Base-by-base conservation (phyloP, 2,113 vertebrate species). In the Fulmarus glacialis region DNA sequence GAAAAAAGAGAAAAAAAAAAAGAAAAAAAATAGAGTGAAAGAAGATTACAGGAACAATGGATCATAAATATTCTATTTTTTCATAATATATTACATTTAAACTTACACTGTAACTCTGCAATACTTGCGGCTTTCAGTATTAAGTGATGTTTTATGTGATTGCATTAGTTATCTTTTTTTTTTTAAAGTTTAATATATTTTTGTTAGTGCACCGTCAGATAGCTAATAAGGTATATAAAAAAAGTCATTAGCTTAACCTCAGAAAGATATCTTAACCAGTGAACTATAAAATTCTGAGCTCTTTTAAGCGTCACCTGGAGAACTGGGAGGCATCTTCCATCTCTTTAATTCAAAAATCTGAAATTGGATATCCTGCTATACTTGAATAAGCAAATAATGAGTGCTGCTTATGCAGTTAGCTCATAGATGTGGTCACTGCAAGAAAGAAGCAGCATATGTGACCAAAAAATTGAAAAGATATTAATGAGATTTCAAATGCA, bases 321-420 rank as follows among this genome's bases (percentile, higher is more conserved):
- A 97, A 96, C 90, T 82, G 36, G 42, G 52, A 96, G 78, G 78
- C 93, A 91, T 96, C 80, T 96, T 92, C 80, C 71, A 81, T 81
- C 71, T 97, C 96, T 87, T 82, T 91, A 96, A 92, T 95, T 97
- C 93, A 96, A 82, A 97, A 97, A 93, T 78, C 87, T 86, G 84
- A 97, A 97, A 97, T 92, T 96, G 83, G 97, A 96, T 98, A 95
- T 88, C 90, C 92, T 97, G 95, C 92, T 97, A 95, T 96, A 98
- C 89, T 97, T 97, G 93, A 98, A 95, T 96, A 98, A 98, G 96
- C 81, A n/a, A 95, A 91, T 97, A 98, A 98, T 48, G 79, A 98
- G 66, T n/a, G 47, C 63, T 96, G 43, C 97, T 97, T 96, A 89
- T 96, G 63, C 78, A 90, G 47, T 86, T 95, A 93, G 81, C 68